Conservation (phyloP, 1,140 invertebrate genomes). For the Ladona fulva region DNA sequence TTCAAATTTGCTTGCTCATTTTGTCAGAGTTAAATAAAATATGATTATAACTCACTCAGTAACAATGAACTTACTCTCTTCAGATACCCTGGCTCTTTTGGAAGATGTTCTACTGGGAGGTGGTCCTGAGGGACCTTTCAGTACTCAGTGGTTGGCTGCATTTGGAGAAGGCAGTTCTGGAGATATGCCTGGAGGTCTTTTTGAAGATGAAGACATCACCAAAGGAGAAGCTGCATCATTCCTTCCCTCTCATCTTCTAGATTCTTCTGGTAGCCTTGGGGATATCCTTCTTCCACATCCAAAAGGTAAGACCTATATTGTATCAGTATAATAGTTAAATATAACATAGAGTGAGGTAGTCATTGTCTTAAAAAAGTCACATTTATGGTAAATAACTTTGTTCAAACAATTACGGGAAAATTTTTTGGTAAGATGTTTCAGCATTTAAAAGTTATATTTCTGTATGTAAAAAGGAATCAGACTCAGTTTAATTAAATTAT, state of each 20-base stretch:
- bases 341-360: too few species aligned
- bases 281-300: not conserved
- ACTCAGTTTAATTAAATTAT: too few species aligned
- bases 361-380: too few species aligned
- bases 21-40: too few species aligned
- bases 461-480: too few species aligned
- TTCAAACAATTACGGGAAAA: too few species aligned
- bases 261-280: not conserved
- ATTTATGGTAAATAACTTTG: too few species aligned
- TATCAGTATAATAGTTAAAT: too few species aligned
- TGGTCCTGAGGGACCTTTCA: not conserved
- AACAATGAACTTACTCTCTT: conserved; percentile 20
- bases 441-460: too few species aligned
- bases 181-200: too few species aligned
- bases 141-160: not conserved
- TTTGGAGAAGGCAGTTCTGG: not conserved
- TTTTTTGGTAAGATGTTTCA: too few species aligned
- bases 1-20: too few species aligned
- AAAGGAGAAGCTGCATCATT: conserved; percentile 1
- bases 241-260: conserved; percentile 12
- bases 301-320: not conserved
- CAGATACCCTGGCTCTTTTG: conserved; percentile 11
- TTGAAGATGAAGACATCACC: not conserved
- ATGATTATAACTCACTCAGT: conserved; percentile 32
- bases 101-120: conserved; percentile 2